Evolutionary conservation across 2,888 invertebrate genomes (phyloP).

Genomic region (Holacanthella duospinosa): DNA sequence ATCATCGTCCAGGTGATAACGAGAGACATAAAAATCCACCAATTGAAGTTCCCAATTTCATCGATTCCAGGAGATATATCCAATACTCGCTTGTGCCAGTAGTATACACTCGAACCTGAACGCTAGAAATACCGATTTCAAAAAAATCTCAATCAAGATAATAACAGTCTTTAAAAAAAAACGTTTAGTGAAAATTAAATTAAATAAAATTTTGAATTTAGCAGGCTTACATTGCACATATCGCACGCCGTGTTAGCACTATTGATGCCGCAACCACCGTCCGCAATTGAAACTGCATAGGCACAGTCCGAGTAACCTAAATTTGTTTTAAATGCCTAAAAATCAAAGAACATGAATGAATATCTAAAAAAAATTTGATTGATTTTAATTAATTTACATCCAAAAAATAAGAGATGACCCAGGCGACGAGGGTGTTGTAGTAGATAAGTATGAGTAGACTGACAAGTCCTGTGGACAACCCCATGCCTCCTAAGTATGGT

Average conservation of each 20-base stretch:
- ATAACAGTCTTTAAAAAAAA: neutral
- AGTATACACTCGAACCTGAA: conserved; percentile 14
- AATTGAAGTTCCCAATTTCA: conserved; percentile 13
- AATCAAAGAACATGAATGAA: too few relatives aligned
- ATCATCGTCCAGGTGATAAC: conserved; percentile 52
- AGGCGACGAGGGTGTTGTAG: conserved; percentile 21
- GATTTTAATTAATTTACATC: conserved; percentile 13
- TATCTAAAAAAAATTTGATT: neutral
- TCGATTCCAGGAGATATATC: conserved; percentile 11
- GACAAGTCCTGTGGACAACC: conserved; percentile 47
- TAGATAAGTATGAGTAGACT: conserved; percentile 13
- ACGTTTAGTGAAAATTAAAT: neutral
- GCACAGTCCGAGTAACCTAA: neutral
- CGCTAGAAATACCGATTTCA: neutral
- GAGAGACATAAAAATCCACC: conserved; percentile 5
- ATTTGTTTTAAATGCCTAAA: too few relatives aligned
- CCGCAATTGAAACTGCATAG: neutral
- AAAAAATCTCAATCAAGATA: neutral
- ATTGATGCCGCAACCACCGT: neutral
- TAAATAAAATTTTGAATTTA: neutral
- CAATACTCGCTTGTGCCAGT: conserved; percentile 16
- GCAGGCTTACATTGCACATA: neutral
- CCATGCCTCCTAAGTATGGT: conserved; percentile 83
- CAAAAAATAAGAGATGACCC: conserved; percentile 12
- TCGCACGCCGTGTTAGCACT: neutral